These are phyloP conservation scores for Ictalurus punctatus DNA, from an alignment of 2,113 vertebrate genomes.

Conservation along the genomic window DNA sequence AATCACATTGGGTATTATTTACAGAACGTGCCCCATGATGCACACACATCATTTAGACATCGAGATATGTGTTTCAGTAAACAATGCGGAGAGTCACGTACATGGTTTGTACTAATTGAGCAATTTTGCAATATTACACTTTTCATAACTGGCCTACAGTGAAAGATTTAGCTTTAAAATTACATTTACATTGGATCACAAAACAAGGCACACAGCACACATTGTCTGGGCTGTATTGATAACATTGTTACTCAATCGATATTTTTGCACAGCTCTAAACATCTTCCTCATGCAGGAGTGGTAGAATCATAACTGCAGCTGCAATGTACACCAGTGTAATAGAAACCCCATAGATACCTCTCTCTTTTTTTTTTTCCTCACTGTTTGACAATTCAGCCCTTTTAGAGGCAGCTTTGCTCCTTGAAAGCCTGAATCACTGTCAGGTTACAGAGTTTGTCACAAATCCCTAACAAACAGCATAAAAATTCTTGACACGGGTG, in stretches of 20 bases:
- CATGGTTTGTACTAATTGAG: background rate
- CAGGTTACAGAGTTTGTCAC: background rate
- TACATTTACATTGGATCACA: background rate
- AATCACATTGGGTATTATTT: background rate
- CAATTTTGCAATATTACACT: background rate
- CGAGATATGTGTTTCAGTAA: background rate
- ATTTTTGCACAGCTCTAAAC: background rate
- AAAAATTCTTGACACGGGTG: background rate
- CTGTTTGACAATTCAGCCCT: conserved; percentile 61
- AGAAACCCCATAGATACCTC: conserved; percentile 48
- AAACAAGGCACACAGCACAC: background rate
- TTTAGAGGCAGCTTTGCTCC: conserved; percentile 46
- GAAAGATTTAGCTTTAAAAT: background rate
- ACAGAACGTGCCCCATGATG: background rate
- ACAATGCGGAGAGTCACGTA: background rate
- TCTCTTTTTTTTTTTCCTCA: conserved; percentile 52
- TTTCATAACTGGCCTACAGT: background rate
- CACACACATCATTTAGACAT: background rate
- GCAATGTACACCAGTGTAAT: conserved; percentile 51
- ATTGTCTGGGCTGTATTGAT: background rate
- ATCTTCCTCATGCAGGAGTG: background rate
- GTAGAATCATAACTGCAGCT: conserved; percentile 13
- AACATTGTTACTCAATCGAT: background rate
- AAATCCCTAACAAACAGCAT: background rate
- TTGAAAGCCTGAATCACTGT: background rate